Evolutionary conservation across 2,797 vertebrate genomes (phyloP), one percentile per base, ranked within the genome.

Genomic region (Myioborus melanocephalus): DNA sequence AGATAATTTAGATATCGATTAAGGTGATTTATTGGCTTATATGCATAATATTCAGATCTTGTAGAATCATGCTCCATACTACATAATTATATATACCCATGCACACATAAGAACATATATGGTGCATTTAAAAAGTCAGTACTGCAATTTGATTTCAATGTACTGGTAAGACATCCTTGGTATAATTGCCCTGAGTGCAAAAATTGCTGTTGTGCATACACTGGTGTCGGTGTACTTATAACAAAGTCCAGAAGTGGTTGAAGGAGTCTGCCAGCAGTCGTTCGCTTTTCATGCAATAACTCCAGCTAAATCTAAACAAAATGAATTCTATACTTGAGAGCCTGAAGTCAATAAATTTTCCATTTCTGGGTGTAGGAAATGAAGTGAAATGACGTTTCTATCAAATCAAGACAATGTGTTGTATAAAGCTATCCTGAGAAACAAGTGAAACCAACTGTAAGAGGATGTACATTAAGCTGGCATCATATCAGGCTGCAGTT

Each of bases 231-330:
- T 95, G 50, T 37, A 81, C 52, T n/a, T 80, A 66, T 56, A 66
- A 88, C 21, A 65, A 90, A 81, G 28, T 55, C 52, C 69, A 83
- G 57, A 86, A 91, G 83, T 53, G 9, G 6, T 49, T 88, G 46
- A 34, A 91, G 44, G 63, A 53, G 12, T 83, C 70, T 83, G 39
- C 61, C 56, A 81, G 37, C 26, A 84, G 55, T 57, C 0, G 0
- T 60, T 92, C 44, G 50, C 10, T 90, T 87, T 63, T 65, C 60
- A 64, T 4, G 12, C 60, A 87, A 50, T 92, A 92, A 79, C 39
- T 77, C 30, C 52, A 76, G 21, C 30, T 87, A 77, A 94, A 94
- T 77, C 53, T 89, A 94, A 95, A 91, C 35, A 88, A 91, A 97
- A 89, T 56, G 18, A 89, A 70, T 66, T 19, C 34, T 93, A 1